Conservation (phyloP, 2,797 vertebrate genomes). For the Rhinogobio ventralis region DNA sequence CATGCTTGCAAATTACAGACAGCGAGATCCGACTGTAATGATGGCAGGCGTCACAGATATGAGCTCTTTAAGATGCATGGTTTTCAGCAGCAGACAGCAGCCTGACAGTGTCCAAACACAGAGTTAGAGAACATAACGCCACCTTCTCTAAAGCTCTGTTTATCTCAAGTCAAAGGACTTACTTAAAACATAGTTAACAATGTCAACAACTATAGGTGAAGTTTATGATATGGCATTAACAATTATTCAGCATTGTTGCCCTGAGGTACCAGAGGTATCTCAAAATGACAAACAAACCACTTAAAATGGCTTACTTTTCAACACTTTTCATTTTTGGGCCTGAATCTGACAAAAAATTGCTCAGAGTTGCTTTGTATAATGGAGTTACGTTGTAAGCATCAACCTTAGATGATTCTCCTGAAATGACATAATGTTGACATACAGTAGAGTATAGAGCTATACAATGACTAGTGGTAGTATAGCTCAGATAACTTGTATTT, state of each 20-base stretch:
- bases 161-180: constrained; percentile 45
- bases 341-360: not conserved
- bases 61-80: constrained; percentile 68
- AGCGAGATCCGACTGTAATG: constrained; percentile 56
- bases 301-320: not conserved
- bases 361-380: not conserved
- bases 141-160: constrained; percentile 39
- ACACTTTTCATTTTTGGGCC: not conserved
- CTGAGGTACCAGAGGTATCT: not conserved
- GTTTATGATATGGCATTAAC: not conserved
- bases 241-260: not conserved
- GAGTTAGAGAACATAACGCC: constrained; percentile 32
- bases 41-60: constrained; percentile 58
- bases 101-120: constrained; percentile 53
- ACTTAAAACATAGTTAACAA: constrained; percentile 12
- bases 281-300: not conserved
- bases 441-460: not conserved
- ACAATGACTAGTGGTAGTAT: not conserved
- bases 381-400: not conserved
- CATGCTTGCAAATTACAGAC: constrained; percentile 64
- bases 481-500: not conserved
- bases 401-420: not conserved
- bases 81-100: constrained; percentile 53
- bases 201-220: not conserved
- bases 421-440: not conserved